Conservation (phyloP, 2,113 vertebrate species). For the Phoxinus phoxinus region DNA sequence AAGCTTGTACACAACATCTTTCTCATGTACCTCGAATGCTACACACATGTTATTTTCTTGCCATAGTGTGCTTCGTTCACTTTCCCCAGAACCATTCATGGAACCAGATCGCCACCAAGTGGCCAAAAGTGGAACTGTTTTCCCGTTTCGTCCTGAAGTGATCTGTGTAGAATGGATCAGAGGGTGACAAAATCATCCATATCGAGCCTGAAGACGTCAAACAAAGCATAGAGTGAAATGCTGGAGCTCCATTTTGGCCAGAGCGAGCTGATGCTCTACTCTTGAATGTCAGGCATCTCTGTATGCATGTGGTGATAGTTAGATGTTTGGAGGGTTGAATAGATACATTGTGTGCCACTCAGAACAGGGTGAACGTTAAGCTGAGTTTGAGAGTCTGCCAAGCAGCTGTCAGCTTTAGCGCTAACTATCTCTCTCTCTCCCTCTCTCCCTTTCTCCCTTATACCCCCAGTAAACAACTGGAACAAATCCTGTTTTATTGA, state of each 20-base stretch:
- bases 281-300: slow-evolving; percentile 70
- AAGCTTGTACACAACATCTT: neutral
- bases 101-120: slow-evolving; percentile 80
- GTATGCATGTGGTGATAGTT: slow-evolving; percentile 73
- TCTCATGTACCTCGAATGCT: slow-evolving; percentile 12
- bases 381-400: slow-evolving; percentile 76
- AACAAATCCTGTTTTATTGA: slow-evolving; percentile 81
- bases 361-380: slow-evolving; percentile 75
- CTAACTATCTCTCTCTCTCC: slow-evolving; percentile 69
- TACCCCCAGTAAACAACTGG: slow-evolving; percentile 80
- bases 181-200: slow-evolving; percentile 18
- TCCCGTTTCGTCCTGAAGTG: neutral
- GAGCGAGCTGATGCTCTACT: slow-evolving; percentile 67
- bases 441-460: slow-evolving; percentile 74
- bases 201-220: slow-evolving; percentile 60
- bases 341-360: slow-evolving; percentile 74
- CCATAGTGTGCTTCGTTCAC: neutral
- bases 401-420: slow-evolving; percentile 79
- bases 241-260: slow-evolving; percentile 65
- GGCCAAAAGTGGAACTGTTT: slow-evolving; percentile 45
- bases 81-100: slow-evolving; percentile 57
- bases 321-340: slow-evolving; percentile 74
- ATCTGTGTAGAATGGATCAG: neutral
- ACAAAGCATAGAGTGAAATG: slow-evolving; percentile 62
- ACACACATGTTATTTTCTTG: slow-evolving; percentile 52